These are phyloP conservation scores for Anadara kagoshimensis DNA, from an alignment of 1,140 invertebrate genomes.

Conservation along the genomic window DNA sequence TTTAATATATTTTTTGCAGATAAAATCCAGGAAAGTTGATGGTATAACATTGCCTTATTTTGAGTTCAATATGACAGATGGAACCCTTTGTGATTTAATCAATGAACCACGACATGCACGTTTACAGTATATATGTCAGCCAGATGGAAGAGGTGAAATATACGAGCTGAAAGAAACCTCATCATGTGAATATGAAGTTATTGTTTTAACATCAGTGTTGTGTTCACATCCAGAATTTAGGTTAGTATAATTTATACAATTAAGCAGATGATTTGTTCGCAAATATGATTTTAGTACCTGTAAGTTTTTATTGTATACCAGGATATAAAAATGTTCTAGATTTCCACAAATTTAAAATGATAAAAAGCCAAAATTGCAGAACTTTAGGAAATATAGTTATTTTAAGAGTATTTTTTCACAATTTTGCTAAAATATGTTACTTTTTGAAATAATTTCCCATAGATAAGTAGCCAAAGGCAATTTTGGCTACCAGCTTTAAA, in stretches of 20 bases:
- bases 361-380: too few relatives aligned
- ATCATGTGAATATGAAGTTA: slow-evolving; percentile 88
- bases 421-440: too few relatives aligned
- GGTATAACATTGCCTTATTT: slow-evolving; percentile 85
- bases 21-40: slow-evolving; percentile 82
- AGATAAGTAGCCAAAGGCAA: too few relatives aligned
- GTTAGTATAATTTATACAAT: slow-evolving; percentile 63
- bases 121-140: slow-evolving; percentile 72
- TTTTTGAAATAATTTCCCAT: too few relatives aligned
- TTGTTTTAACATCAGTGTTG: slow-evolving; percentile 83
- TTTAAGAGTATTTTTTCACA: too few relatives aligned
- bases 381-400: too few relatives aligned
- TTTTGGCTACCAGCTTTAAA: too few relatives aligned
- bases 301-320: too few relatives aligned
- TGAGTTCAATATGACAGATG: slow-evolving; percentile 76
- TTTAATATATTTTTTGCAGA: slow-evolving; percentile 40
- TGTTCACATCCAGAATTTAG: slow-evolving; percentile 93
- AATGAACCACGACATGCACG: slow-evolving; percentile 88
- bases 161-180: slow-evolving; percentile 94
- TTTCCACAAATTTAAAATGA: too few relatives aligned
- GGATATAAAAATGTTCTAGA: too few relatives aligned
- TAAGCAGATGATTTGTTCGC: too few relatives aligned
- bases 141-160: slow-evolving; percentile 83
- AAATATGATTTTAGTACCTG: too few relatives aligned
- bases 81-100: slow-evolving; percentile 94